Conservation (phyloP, 2,797 vertebrate species). For the Okamejei kenojei region DNA sequence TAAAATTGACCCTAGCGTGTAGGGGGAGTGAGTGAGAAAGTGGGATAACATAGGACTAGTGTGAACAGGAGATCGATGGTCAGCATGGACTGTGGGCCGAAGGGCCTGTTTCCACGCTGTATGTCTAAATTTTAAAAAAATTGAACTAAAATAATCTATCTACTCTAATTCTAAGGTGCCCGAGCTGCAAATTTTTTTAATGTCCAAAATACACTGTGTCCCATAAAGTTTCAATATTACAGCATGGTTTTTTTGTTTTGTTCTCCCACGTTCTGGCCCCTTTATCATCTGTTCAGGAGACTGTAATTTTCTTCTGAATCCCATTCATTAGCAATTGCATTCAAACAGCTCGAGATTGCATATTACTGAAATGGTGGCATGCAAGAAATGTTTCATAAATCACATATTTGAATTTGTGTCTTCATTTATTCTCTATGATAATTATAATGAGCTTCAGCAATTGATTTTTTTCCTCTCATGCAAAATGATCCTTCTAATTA, state of each 20-base stretch:
- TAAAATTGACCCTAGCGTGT: no score
- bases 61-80: no score
- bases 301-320: conserved; percentile 19
- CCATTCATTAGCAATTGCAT: not conserved
- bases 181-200: not conserved
- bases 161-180: not conserved
- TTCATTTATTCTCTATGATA: conserved; percentile 13
- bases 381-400: conserved; percentile 34
- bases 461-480: conserved; percentile 10
- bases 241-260: not conserved
- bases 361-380: not conserved
- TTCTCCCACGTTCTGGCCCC: not conserved
- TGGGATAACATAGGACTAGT: no score
- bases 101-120: no score
- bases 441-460: conserved; percentile 14
- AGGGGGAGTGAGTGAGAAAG: no score
- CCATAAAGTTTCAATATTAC: not conserved
- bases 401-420: conserved; percentile 17
- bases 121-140: no score
- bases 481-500: conserved; percentile 26
- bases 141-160: not conserved
- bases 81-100: no score
- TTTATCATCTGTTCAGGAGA: conserved; percentile 9
- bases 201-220: not conserved
- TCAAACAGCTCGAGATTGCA: not conserved